Evolutionary conservation across 30 jellyfish, hydroid and myxozoan genomes (phyloP).

Genomic region (Nemopilema nomurai): DNA sequence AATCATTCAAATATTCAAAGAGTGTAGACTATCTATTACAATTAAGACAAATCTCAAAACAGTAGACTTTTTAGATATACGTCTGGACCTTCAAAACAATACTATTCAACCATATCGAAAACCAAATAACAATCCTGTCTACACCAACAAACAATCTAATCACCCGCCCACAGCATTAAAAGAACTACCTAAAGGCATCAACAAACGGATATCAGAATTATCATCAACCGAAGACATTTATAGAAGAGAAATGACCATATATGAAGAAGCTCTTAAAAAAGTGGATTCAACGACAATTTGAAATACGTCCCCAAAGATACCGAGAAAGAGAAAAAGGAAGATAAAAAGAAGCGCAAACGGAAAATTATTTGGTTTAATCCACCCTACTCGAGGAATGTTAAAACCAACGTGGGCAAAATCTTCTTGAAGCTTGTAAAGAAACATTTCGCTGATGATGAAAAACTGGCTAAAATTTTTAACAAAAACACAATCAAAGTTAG

Average conservation of each 20-base stretch:
- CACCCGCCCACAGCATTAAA: conserved; percentile 71
- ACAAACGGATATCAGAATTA: conserved; percentile 55
- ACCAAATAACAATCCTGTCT: conserved; percentile 56
- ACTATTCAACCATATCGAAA: conserved; percentile 44
- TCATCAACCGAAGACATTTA: conserved; percentile 61
- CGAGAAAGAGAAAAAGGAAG: neutral
- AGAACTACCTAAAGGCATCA: conserved; percentile 23
- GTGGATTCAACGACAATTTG: conserved; percentile 32
- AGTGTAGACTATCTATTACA: conserved; percentile 50
- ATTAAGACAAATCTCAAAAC: conserved; percentile 50
- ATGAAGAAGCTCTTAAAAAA: conserved; percentile 54
- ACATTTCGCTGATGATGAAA: neutral
- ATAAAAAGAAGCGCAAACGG: conserved; percentile 6
- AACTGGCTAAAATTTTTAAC: conserved; percentile 8
- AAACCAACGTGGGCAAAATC: conserved; percentile 4
- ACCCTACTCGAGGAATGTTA: neutral
- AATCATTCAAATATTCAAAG: conserved; percentile 1
- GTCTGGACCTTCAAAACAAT: conserved; percentile 37
- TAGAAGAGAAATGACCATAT: conserved; percentile 51
- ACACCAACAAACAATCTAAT: conserved; percentile 61
- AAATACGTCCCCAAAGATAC: conserved; percentile 23
- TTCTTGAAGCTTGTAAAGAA: conserved; percentile 13
- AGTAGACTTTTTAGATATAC: conserved; percentile 59
- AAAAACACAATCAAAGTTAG: neutral
- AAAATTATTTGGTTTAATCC: conserved; percentile 18